Base-by-base conservation (phyloP, 2,797 vertebrate species). In the Sternarchorhynchus goeldii region DNA sequence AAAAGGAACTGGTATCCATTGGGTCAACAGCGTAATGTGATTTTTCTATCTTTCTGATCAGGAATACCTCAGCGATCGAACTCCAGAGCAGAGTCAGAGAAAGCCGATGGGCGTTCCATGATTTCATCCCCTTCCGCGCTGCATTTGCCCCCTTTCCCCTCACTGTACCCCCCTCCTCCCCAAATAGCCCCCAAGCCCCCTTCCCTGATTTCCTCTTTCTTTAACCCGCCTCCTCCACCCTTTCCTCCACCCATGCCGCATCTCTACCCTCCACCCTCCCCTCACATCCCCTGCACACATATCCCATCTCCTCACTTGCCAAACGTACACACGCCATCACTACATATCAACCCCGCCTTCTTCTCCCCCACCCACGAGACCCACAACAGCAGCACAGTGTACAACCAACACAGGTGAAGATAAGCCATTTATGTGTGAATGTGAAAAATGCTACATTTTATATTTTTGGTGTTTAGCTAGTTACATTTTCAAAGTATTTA, bases 311-410 rank as follows among this genome's bases (percentile, higher is more conserved):
- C 58, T 21, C 58, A 60, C 21, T 8, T 60, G 58, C 58, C 25
- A 2, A 16, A 32, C 29, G 17, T 92, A 85, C 84, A 92, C 74
- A 0, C 92, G 89, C 68, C 94, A 85, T 82, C 93, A 91, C 91
- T 96, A 60, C 95, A 97, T 86, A 90, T 96, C 85, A 96, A 97
- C 79, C 95, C 96, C 0, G 94, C 95, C 59, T 96, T 96, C 88
- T 95, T 97, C 86, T 91, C 90, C 4, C 92, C 85, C 2, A 74
- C 74, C 21, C 89, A 86, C 18, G 90, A 91, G 0, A 85, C 82
- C 5, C 88, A 88, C 72, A 89, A 83, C 63, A 86, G 73, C 88
- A 88, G 82, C 83, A 87, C 83, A 10, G 18, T 32, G 4, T 89
- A 89, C 82, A 83, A 63, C 79, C 87, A 87, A 25, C 88, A 87